Evolutionary conservation across 2,888 invertebrate genomes (phyloP).

Genomic region (Ectemnius lituratus): DNA sequence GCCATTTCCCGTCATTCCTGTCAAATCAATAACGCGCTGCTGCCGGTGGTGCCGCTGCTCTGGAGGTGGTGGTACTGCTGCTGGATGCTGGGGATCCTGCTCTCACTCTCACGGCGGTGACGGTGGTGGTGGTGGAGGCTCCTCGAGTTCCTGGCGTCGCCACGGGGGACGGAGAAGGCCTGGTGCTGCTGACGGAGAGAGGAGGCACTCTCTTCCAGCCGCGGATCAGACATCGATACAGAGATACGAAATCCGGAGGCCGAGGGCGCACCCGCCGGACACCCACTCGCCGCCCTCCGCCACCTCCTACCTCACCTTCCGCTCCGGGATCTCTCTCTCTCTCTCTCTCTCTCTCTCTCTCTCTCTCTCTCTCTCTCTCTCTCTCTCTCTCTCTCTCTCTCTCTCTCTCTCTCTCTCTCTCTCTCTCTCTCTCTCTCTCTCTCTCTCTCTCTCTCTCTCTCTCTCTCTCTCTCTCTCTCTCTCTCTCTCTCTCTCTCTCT

Average conservation of each 20-base stretch:
- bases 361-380: background rate
- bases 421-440: background rate
- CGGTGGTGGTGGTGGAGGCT: background rate
- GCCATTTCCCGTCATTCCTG: conserved; percentile 76
- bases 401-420: background rate
- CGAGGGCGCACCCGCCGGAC: conserved; percentile 25
- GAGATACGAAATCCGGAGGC: conserved; percentile 49
- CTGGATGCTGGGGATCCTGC: conserved; percentile 14
- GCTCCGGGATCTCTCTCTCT: conserved; percentile 11
- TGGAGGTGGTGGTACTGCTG: conserved; percentile 18
- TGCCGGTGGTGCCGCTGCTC: conserved; percentile 37
- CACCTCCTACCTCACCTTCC: background rate
- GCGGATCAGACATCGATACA: conserved; percentile 49
- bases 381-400: background rate
- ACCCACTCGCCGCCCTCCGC: conserved; percentile 9
- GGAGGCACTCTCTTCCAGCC: conserved; percentile 46
- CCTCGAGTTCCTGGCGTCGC: conserved; percentile 2
- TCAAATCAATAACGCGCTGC: conserved; percentile 71
- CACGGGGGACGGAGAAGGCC: background rate
- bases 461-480: background rate
- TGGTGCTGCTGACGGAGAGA: conserved; percentile 22
- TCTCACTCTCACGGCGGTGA: background rate
- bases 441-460: conserved; percentile 1
- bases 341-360: background rate
- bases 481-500: background rate